A percentile compares a stretch with the other conserved stretches of the same genome.
phyloP scores from a whole-genome alignment of 2,113 vertebrate genomes.

The Polypterus senegalus region DNA sequence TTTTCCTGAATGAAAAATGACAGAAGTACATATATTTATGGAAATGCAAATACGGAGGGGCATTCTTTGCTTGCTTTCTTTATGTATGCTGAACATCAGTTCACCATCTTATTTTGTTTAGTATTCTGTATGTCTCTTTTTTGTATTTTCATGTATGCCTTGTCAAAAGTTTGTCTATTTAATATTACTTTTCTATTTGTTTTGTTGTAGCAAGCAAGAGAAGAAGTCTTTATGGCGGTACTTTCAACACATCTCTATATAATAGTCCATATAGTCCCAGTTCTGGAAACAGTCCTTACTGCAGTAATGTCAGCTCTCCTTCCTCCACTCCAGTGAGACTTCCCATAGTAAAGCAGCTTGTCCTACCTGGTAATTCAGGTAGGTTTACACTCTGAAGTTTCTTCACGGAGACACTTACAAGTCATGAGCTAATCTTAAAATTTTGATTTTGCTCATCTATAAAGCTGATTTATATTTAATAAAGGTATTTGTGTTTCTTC shows the following conservation, averaged over 20 bases:
- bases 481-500: no score
- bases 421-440: no score
- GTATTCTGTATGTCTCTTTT: not conserved
- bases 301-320: slow-evolving; percentile 89
- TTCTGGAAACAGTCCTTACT: slow-evolving; percentile 77
- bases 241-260: slow-evolving; percentile 65
- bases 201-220: slow-evolving; percentile 70
- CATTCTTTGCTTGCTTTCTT: no score
- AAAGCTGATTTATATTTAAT: no score
- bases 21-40: no score
- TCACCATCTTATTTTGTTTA: no score
- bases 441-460: no score
- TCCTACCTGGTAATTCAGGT: slow-evolving; percentile 79
- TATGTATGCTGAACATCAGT: no score
- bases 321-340: slow-evolving; percentile 78
- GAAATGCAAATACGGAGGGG: no score
- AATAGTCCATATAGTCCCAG: slow-evolving; percentile 77
- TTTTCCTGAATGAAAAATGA: no score
- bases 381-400: slow-evolving; percentile 8
- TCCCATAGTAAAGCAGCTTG: slow-evolving; percentile 76
- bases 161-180: slow-evolving; percentile 1
- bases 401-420: no score
- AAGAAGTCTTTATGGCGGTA: slow-evolving; percentile 76
- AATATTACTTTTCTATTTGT: not conserved
- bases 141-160: not conserved